Evolutionary conservation across 2,888 invertebrate genomes (phyloP), one percentile per base, ranked within the genome.

Genomic region (Chaetogeoica ovagalla): DNA sequence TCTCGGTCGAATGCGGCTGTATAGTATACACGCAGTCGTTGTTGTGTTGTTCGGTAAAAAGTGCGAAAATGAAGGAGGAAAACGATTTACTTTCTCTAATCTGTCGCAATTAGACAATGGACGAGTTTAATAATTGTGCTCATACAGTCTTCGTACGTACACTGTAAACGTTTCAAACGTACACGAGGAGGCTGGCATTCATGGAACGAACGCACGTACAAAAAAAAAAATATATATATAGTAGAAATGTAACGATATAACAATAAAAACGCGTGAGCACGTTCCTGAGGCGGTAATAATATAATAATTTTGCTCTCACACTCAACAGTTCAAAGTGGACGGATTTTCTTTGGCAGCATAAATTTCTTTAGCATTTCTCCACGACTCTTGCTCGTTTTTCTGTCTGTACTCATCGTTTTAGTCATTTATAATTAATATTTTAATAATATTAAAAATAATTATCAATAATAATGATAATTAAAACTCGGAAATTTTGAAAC

Each of bases 11-110:
- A 43, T 11, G 11, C 43, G 6, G 43, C 43, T 43, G 43, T 43
- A 9, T 7, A 11, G 43, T 48, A 30, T 43, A 2, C 6, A 6
- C 43, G 43, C 11, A 43, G 43, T 43, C 43, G 7, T 43, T 11
- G 43, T 43, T 30, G 30, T 11, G 43, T 43, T 30, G 30, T 30
- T 30, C 30, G 30, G 30, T 30, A 30, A 30, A 30, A 30, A 30
- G 17, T 13, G 59, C 43, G 75, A 76, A 76, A 68, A 76, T 57
- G 65, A 57, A 68, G 76, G 63, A 68, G 68, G 30, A 76, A 69
- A 62, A 77, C 52, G 69, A 77, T 77, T 77, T 60, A 70, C 77
- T 62, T 62, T 77, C 77, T 39, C 77, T 62, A 19, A 77, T 69
- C 30, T 69, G 30, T 4, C 4, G 30, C 30, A 30, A 30, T 60